phyloP scores from a whole-genome alignment of 30 jellyfish, hydroid and myxozoan species.

The Chrysaora quinquecirrha region DNA sequence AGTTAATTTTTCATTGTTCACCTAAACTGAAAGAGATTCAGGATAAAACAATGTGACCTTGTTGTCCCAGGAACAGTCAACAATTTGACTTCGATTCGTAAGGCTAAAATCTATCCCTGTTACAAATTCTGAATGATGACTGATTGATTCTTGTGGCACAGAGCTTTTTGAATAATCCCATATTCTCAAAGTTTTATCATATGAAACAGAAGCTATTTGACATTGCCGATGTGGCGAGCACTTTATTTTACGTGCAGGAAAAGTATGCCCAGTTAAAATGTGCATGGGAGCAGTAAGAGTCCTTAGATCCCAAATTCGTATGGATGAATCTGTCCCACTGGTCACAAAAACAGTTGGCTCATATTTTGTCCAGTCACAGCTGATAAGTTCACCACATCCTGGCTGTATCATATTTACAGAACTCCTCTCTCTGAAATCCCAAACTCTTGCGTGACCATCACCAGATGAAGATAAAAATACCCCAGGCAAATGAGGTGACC shows the following conservation, averaged over 20 bases:
- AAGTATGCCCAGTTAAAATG: constrained; percentile 39
- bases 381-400: constrained; percentile 35
- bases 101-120: constrained; percentile 53
- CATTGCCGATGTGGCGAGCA: constrained; percentile 55
- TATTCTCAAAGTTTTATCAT: constrained; percentile 54
- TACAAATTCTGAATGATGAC: constrained; percentile 52
- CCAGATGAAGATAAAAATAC: constrained; percentile 15
- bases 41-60: background rate
- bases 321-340: constrained; percentile 48
- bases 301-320: constrained; percentile 69
- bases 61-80: constrained; percentile 49
- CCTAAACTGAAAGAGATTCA: background rate
- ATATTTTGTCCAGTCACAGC: constrained; percentile 68
- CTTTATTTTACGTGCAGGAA: constrained; percentile 60
- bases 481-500: constrained; percentile 67
- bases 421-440: constrained; percentile 17
- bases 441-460: constrained; percentile 20
- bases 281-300: background rate
- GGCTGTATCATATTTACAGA: constrained; percentile 16
- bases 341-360: constrained; percentile 33
- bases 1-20: too few relatives aligned
- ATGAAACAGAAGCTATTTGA: constrained; percentile 41
- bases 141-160: constrained; percentile 2
- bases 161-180: constrained; percentile 15
- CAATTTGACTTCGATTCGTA: background rate